Evolutionary conservation across 2,888 invertebrate genomes (phyloP).

Genomic region (Carpatolechia fugitivella): DNA sequence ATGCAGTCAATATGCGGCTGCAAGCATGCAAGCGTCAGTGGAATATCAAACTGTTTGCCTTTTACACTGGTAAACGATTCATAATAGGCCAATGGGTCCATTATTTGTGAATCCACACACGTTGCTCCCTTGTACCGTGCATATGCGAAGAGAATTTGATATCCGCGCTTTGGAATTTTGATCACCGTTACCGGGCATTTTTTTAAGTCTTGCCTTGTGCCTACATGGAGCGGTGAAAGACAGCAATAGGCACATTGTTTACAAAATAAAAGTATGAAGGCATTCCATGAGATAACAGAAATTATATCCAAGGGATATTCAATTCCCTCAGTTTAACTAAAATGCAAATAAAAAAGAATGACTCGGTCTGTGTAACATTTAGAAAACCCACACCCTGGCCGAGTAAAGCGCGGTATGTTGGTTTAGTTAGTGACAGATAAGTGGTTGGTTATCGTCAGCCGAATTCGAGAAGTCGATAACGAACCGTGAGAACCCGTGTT

Average conservation of each 20-base stretch:
- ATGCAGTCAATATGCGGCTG: constrained; percentile 22
- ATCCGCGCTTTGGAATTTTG: constrained; percentile 50
- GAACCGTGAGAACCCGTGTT: constrained; percentile 56
- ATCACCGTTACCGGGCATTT: constrained; percentile 36
- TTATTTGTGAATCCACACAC: constrained; percentile 57
- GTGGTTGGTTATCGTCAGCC: constrained; percentile 55
- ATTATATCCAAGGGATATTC: not conserved
- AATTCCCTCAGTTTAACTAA: not conserved
- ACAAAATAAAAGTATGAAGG: not conserved
- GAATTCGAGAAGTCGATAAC: constrained; percentile 61
- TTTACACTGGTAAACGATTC: constrained; percentile 48
- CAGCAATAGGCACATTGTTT: not conserved
- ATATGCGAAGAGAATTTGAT: constrained; percentile 40
- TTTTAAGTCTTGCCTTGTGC: not conserved
- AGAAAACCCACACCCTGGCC: not conserved
- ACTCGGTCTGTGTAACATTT: not conserved
- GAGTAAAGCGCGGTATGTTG: not conserved
- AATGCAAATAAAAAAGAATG: not conserved
- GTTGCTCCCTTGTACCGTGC: constrained; percentile 42
- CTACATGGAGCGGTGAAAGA: not conserved
- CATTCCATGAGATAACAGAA: not conserved
- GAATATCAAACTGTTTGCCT: constrained; percentile 43
- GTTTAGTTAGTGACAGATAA: constrained; percentile 50
- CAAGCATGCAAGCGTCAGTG: constrained; percentile 31
- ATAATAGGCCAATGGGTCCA: constrained; percentile 38